These are phyloP conservation scores for Drosophila atripex DNA, from an alignment of 2,888 invertebrate species.

Conservation along the genomic window DNA sequence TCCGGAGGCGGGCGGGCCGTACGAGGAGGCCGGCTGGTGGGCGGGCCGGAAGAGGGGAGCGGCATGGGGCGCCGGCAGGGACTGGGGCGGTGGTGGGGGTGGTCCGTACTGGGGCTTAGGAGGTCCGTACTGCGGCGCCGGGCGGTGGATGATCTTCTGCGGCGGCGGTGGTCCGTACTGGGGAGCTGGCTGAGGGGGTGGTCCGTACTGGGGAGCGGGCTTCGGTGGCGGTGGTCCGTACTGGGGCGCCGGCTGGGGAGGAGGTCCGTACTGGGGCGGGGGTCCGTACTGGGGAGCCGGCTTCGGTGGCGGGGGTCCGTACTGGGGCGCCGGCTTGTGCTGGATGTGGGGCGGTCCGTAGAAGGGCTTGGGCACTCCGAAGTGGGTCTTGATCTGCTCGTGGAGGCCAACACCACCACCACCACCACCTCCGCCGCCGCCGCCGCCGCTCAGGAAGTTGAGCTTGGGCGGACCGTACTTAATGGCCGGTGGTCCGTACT, in stretches of 20 bases:
- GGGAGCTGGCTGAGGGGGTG: conserved; percentile 75
- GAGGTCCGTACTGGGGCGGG: conserved; percentile 82
- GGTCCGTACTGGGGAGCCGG: conserved; percentile 84
- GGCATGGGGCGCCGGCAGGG: conserved; percentile 79
- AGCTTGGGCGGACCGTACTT: conserved; percentile 85
- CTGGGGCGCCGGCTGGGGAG: conserved; percentile 62
- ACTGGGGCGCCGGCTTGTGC: conserved; percentile 64
- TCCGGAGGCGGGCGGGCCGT: conserved; percentile 80
- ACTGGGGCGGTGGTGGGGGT: conserved; percentile 74
- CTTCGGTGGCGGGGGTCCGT: conserved; percentile 67
- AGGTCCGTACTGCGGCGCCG: conserved; percentile 51
- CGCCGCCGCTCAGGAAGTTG: conserved; percentile 83
- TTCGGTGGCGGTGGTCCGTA: conserved; percentile 77
- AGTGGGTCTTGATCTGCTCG: conserved; percentile 83
- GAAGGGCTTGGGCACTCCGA: conserved; percentile 82
- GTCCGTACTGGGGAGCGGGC: conserved; percentile 82
- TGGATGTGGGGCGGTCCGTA: conserved; percentile 84
- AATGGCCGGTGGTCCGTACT: conserved; percentile 82
- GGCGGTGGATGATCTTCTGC: conserved; percentile 55
- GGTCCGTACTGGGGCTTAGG: conserved; percentile 70
- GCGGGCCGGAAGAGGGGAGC: conserved; percentile 72
- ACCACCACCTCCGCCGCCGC: conserved; percentile 71
- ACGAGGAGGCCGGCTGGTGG: conserved; percentile 75
- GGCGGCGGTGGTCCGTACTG: conserved; percentile 71
- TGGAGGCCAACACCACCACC: conserved; percentile 59